Evolutionary conservation across 2,888 invertebrate species (phyloP), one percentile per base, ranked within the genome.

Genomic region (Sabellastarte sp.): DNA sequence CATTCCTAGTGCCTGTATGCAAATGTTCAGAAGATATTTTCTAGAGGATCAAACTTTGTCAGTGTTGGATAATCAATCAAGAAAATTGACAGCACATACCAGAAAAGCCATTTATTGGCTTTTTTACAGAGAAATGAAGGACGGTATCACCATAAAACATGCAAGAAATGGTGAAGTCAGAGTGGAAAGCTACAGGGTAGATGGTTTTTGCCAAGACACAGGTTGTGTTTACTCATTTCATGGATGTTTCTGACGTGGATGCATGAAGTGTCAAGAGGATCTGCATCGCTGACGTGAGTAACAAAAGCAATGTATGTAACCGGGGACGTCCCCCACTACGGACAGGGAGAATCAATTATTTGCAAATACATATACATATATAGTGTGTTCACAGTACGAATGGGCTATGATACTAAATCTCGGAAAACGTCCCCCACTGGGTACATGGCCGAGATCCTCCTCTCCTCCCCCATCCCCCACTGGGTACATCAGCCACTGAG

Each of bases 191-290:
- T 53, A 32, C 26, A 60, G 55, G n/a, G 31, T 53, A 31, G 60
- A 60, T 53, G 60, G 60, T 20, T 60, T 53, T 53, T 5, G 28
- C 28, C 3, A 15, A 4, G 26, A 26, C 2, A 32, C 4, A 24
- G 55, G 29, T 2, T 3, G 15, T 1, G 3, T 3, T 15, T 33
- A 20, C 1, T 50, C n/a, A 15, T 60, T 55, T 32, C 53, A 60
- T 55, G 60, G 60, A 10, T 60, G 60, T 33, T 3, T 55, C 3
- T 60, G 33, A 26, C 60, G 55, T 32, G 53, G 53, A 1, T 60
- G 60, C 55, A 31, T 24, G 1, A 53, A 32, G 4, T 60, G 60
- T n/a, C 55, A 50, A n/a, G n/a, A n/a, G n/a, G n/a, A n/a, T n/a
- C n/a, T n/a, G n/a, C n/a, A n/a, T n/a, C n/a, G n/a, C n/a, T n/a